Percentiles rank a stretch among this genome's conserved stretches.
Conservation (phyloP, 1,140 invertebrate species). For the Macrobrachium rosenbergii region DNA sequence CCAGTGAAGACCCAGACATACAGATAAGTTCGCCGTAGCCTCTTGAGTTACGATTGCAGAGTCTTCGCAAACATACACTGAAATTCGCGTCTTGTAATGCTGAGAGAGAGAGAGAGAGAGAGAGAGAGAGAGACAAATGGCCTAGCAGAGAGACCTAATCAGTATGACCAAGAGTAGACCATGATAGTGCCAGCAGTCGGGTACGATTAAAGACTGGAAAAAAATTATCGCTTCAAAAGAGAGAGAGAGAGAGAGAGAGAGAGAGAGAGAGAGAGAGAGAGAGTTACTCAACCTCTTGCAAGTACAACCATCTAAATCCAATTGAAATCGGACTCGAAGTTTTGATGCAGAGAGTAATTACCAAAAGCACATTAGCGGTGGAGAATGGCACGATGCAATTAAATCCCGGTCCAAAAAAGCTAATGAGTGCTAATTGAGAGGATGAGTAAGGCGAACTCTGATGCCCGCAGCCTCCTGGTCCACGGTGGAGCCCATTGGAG, state of each 20-base stretch:
- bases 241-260: no score
- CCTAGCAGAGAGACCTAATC: not conserved
- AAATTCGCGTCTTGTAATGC: no score
- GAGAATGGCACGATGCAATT: not conserved
- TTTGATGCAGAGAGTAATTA: not conserved
- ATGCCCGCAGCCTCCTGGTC: not conserved
- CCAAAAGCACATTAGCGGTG: not conserved
- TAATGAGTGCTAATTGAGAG: slow-evolving; percentile 25
- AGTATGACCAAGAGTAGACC: not conserved
- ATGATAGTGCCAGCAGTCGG: not conserved
- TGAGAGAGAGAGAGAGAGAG: not conserved
- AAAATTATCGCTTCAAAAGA: no score
- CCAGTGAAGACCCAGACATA: slow-evolving; percentile 17
- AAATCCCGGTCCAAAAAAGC: not conserved
- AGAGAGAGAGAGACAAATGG: slow-evolving; percentile 1
- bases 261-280: no score
- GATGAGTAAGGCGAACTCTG: not conserved
- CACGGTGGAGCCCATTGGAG: no score
- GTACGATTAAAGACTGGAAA: no score
- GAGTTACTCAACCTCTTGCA: no score
- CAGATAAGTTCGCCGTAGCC: slow-evolving; percentile 25
- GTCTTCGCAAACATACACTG: not conserved
- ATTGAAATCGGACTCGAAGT: no score
- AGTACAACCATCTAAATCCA: no score
- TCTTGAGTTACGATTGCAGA: slow-evolving; percentile 8